A percentile compares a stretch with the other conserved stretches of the same genome.
phyloP scores from a whole-genome alignment of 2,888 invertebrate genomes.

The Pachycephus smyrnensis region DNA sequence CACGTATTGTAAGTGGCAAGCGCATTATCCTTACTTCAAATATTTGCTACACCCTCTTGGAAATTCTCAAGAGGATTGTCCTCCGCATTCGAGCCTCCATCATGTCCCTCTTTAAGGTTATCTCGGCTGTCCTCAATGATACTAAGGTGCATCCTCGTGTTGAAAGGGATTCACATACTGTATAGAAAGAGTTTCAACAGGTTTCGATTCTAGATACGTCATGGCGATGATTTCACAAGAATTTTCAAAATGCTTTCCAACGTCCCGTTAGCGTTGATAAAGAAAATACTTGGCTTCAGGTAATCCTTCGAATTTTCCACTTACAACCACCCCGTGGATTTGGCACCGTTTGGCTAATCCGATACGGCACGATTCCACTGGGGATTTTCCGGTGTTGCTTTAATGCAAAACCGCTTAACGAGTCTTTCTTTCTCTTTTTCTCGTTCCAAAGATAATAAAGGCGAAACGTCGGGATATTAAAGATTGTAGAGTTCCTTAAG shows the following conservation, averaged over 20 bases:
- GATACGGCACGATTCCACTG: not conserved
- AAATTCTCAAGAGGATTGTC: not conserved
- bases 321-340: not conserved
- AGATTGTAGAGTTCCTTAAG: not conserved
- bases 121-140: not conserved
- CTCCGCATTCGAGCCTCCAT: not conserved
- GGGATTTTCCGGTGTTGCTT: not conserved
- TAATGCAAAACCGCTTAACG: not conserved
- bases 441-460: not conserved
- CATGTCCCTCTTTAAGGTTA: not conserved
- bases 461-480: not conserved
- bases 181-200: too few relatives aligned
- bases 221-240: too few relatives aligned
- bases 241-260: not conserved
- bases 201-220: too few relatives aligned
- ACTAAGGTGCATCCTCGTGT: not conserved
- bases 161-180: not conserved
- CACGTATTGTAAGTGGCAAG: slow-evolving; percentile 88
- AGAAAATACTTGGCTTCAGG: not conserved
- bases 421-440: not conserved
- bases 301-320: not conserved
- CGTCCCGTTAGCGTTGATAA: too few relatives aligned
- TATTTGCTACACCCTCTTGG: not conserved
- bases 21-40: slow-evolving; percentile 2
- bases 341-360: not conserved